A percentile compares a stretch with the other conserved stretches of the same genome.
phyloP scores from a whole-genome alignment of 1,140 invertebrate genomes.

The Heliconius melpomene region DNA sequence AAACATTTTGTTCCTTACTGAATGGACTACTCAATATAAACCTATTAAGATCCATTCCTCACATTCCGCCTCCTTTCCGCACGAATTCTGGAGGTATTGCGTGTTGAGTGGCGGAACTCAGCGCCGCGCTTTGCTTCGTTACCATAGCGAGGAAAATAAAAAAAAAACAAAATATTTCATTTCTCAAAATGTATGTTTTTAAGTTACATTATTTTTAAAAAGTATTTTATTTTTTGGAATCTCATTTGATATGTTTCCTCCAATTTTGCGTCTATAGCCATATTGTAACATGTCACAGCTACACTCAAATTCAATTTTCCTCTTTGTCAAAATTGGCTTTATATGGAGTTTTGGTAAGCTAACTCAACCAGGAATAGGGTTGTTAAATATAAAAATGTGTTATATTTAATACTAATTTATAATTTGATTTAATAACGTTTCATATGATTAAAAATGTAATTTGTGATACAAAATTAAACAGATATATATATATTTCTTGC shows the following conservation, averaged over 20 bases:
- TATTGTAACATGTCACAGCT: constrained; percentile 36
- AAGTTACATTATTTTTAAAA: background rate
- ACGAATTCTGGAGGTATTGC: too few species aligned
- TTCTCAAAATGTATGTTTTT: background rate
- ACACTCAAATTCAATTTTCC: constrained; percentile 54
- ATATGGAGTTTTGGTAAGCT: constrained; percentile 55
- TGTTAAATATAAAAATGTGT: background rate
- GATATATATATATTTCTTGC: background rate
- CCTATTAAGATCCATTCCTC: too few species aligned
- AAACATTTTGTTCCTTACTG: too few species aligned
- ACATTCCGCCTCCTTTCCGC: too few species aligned
- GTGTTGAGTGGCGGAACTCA: too few species aligned
- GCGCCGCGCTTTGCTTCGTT: too few species aligned
- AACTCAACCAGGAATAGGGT: constrained; percentile 47
- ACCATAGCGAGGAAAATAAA: too few species aligned
- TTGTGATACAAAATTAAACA: too few species aligned
- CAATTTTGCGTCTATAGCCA: constrained; percentile 26
- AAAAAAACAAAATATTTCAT: too few species aligned
- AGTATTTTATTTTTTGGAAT: background rate
- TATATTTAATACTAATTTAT: background rate
- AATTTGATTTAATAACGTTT: too few species aligned
- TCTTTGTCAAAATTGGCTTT: constrained; percentile 51
- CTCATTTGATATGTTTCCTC: constrained; percentile 1
- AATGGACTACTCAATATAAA: too few species aligned
- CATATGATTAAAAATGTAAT: too few species aligned